A percentile compares a stretch with the other conserved stretches of the same genome.
These are phyloP conservation scores for Arenicola marina DNA, from an alignment of 2,888 invertebrate species.

Conservation along the genomic window DNA sequence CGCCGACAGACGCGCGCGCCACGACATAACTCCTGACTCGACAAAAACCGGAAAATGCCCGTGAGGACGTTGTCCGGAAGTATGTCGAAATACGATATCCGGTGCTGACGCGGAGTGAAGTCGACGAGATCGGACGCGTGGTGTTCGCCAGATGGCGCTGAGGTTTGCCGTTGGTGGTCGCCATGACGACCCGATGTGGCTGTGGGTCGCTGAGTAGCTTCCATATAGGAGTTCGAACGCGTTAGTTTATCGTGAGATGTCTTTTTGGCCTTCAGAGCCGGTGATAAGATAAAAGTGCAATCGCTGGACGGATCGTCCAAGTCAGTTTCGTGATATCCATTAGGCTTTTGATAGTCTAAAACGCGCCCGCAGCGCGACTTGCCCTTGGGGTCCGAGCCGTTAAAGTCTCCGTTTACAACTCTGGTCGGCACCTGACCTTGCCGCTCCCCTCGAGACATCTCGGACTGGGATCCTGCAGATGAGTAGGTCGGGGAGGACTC, in stretches of 20 bases:
- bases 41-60: conserved; percentile 73
- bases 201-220: neutral
- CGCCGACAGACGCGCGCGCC: conserved; percentile 77
- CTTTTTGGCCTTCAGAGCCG: no score
- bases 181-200: conserved; percentile 19
- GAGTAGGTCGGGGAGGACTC: conserved; percentile 7
- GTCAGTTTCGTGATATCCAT: conserved; percentile 3
- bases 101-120: conserved; percentile 28
- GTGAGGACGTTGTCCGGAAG: conserved; percentile 73
- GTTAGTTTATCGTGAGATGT: neutral
- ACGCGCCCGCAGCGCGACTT: neutral
- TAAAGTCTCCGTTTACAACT: neutral
- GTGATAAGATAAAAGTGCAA: no score
- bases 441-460: no score
- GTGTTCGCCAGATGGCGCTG: neutral
- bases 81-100: conserved; percentile 44
- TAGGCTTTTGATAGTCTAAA: neutral
- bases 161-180: conserved; percentile 24
- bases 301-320: neutral
- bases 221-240: no score
- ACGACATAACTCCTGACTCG: conserved; percentile 72
- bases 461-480: no score
- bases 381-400: neutral
- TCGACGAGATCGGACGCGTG: conserved; percentile 20
- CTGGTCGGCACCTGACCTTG: neutral